A percentile compares a stretch with the other conserved stretches of the same genome.
Conservation (phyloP, 2,888 invertebrate genomes). For the Drosophila kuntzei region DNA sequence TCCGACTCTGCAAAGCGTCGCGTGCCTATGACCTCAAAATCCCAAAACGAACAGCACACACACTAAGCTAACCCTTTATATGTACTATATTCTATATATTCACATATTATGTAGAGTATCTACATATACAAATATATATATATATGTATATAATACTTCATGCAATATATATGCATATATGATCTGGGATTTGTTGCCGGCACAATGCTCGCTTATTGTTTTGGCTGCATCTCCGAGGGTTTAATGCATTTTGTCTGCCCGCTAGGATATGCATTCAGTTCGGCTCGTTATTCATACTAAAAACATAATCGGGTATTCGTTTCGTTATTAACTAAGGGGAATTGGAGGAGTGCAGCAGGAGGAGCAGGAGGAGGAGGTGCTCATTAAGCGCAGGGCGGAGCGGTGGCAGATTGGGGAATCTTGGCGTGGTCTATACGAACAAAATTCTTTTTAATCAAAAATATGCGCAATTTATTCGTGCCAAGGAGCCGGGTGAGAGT, state of each 20-base stretch:
- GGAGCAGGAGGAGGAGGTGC: neutral
- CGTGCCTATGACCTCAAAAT: constrained; percentile 75
- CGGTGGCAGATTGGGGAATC: neutral
- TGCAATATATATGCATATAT: constrained; percentile 13
- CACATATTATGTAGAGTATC: too few relatives aligned
- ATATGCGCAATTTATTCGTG: constrained; percentile 77
- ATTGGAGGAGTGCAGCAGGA: neutral
- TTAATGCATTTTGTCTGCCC: constrained; percentile 64
- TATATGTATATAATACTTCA: constrained; percentile 8
- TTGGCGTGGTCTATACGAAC: constrained; percentile 27
- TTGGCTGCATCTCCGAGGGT: constrained; percentile 43
- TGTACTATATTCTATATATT: constrained; percentile 2
- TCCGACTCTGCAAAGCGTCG: constrained; percentile 39
- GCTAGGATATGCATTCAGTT: constrained; percentile 44
- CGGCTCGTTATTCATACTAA: constrained; percentile 41
- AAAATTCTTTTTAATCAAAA: constrained; percentile 66
- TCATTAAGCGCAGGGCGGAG: constrained; percentile 8
- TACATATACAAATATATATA: constrained; percentile 29
- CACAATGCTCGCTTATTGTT: constrained; percentile 77
- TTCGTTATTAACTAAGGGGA: constrained; percentile 5
- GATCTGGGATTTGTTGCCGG: constrained; percentile 56
- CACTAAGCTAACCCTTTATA: constrained; percentile 36
- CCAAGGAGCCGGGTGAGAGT: constrained; percentile 50
- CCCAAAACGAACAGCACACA: constrained; percentile 69
- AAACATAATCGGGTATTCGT: constrained; percentile 20